phyloP scores from a whole-genome alignment of 1,140 invertebrate species.

The Phymorhynchus buccinoides region DNA sequence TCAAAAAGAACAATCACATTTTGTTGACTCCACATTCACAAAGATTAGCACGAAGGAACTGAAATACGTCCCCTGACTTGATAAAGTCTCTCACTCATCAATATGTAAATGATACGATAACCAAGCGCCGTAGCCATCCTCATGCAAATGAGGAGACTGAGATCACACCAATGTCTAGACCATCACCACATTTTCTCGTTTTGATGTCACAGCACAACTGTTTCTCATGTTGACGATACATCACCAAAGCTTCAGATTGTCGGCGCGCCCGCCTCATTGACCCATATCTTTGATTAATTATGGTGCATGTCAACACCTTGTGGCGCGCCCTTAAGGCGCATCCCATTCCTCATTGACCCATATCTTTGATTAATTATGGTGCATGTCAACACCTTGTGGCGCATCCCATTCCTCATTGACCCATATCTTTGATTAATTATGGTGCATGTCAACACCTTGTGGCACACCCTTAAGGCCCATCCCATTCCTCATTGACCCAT shows the following conservation, averaged over 20 bases:
- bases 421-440: no score
- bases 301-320: neutral
- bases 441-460: neutral
- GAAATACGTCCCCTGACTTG: no score
- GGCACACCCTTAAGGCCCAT: neutral
- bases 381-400: no score
- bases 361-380: no score
- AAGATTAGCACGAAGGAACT: neutral
- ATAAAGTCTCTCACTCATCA: neutral
- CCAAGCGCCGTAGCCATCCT: no score
- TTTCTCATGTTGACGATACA: no score
- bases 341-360: neutral
- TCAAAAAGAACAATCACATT: neutral
- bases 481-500: neutral
- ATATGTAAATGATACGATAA: no score
- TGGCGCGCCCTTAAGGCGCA: neutral
- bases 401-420: no score
- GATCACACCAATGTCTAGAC: neutral
- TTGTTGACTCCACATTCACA: neutral
- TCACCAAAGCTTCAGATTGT: no score
- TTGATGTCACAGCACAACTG: no score
- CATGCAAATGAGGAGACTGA: neutral
- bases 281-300: no score
- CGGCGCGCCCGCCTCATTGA: no score
- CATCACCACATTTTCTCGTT: neutral